Evolutionary conservation across 2,113 vertebrate genomes (phyloP).

Genomic region (Hipposideros armiger): DNA sequence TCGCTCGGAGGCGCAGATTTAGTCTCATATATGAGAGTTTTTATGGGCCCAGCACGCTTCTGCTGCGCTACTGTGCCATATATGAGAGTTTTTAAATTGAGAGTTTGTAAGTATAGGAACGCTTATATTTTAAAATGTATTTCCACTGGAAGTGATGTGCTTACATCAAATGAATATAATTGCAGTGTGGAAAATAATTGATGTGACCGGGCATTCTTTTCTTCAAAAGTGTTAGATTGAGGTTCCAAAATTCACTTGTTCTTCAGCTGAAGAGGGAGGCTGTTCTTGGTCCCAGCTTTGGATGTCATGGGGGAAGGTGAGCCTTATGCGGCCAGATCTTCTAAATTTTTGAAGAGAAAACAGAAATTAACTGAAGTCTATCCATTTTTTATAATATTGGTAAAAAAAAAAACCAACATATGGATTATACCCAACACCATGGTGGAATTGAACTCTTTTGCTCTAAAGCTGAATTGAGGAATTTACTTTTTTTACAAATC

Average conservation of each 20-base stretch:
- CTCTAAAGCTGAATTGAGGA: neutral
- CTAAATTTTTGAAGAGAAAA: conserved; percentile 1
- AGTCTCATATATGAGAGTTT: neutral
- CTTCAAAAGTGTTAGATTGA: neutral
- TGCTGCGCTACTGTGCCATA: too few species aligned
- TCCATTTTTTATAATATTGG: neutral
- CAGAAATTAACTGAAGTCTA: neutral
- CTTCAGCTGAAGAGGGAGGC: neutral
- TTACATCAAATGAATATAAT: neutral
- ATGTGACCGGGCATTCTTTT: neutral
- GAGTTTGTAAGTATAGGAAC: neutral
- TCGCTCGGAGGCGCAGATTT: neutral
- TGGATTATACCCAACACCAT: neutral
- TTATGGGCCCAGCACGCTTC: too few species aligned
- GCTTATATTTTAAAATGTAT: neutral
- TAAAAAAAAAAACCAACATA: neutral
- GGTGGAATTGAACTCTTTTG: neutral
- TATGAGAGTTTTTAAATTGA: neutral
- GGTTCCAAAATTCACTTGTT: neutral
- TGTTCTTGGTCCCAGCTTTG: neutral
- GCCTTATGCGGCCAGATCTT: neutral
- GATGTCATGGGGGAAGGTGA: neutral
- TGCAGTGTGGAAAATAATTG: neutral
- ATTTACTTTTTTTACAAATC: neutral
- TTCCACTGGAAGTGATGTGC: neutral